Evolutionary conservation across 2,113 vertebrate species (phyloP).

Genomic region (Columba janthina): DNA sequence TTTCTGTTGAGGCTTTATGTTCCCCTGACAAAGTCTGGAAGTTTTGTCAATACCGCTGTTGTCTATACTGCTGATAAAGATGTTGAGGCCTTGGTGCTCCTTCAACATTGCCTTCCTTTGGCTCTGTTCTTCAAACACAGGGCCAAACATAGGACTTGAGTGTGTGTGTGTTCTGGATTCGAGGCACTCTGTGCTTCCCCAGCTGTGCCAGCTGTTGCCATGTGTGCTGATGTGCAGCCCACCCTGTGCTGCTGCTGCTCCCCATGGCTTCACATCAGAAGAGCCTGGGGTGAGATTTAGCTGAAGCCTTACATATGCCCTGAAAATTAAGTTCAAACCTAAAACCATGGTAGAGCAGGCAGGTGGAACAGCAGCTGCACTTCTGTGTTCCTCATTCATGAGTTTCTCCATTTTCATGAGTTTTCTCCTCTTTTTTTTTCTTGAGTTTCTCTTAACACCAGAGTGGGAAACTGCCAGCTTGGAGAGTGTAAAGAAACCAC

Average conservation of each 20-base stretch:
- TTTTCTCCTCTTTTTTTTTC: neutral
- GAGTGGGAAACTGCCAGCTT: neutral
- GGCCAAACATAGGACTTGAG: neutral
- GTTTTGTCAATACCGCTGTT: neutral
- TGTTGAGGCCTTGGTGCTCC: neutral
- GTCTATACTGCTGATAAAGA: neutral
- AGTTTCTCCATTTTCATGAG: neutral
- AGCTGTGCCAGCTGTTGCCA: neutral
- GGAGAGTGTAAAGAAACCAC: neutral
- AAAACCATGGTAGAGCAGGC: neutral
- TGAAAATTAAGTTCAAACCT: neutral
- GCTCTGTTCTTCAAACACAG: neutral
- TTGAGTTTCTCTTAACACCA: neutral
- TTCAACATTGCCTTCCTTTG: neutral
- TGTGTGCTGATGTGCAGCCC: neutral
- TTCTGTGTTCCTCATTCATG: fast-evolving
- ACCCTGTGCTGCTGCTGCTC: neutral
- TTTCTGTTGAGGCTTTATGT: neutral
- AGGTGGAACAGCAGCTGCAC: fast-evolving
- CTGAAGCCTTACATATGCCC: neutral
- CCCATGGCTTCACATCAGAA: neutral
- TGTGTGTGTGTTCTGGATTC: neutral
- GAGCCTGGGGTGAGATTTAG: neutral
- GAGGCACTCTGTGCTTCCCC: neutral
- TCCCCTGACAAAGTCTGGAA: neutral